A percentile compares a stretch with the other conserved stretches of the same genome.
Evolutionary conservation across 2,797 vertebrate genomes (phyloP).

Genomic region (Trachops cirrhosus): DNA sequence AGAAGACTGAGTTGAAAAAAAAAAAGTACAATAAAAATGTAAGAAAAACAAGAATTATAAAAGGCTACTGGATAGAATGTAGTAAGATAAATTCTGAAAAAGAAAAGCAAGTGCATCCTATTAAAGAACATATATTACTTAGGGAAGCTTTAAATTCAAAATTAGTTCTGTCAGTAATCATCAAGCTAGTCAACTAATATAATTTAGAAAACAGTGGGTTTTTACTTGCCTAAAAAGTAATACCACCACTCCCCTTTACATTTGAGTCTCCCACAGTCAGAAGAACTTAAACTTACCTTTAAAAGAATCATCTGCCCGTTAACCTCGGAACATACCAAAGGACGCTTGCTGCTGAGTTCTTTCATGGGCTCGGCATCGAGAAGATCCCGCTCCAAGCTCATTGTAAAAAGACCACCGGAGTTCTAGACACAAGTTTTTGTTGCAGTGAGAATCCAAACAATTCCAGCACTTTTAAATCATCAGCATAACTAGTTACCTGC

Average conservation of each 20-base stretch:
- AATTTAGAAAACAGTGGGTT: not conserved
- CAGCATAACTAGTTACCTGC: not conserved
- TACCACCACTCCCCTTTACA: not conserved
- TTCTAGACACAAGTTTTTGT: slow-evolving; percentile 77
- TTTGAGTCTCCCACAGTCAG: not conserved
- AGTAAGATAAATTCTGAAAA: slow-evolving; percentile 10
- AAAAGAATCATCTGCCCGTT: slow-evolving; percentile 85
- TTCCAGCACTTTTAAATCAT: slow-evolving; percentile 23
- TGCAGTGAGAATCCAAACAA: slow-evolving; percentile 23
- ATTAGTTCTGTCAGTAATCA: not conserved
- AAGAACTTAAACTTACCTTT: slow-evolving; percentile 81
- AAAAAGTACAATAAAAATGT: not conserved
- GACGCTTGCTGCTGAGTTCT: slow-evolving; percentile 85
- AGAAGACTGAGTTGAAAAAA: not conserved
- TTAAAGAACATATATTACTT: slow-evolving; percentile 2
- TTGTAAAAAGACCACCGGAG: slow-evolving; percentile 84
- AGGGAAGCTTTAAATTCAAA: slow-evolving; percentile 34
- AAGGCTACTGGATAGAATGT: not conserved
- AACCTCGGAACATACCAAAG: slow-evolving; percentile 83
- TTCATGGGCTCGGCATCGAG: slow-evolving; percentile 87
- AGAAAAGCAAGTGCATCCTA: not conserved
- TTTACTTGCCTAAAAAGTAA: slow-evolving; percentile 20
- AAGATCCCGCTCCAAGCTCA: slow-evolving; percentile 86
- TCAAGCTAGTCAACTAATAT: not conserved
- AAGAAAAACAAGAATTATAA: slow-evolving; percentile 35